Base-by-base conservation (phyloP, 1,140 invertebrate species). In the Drosophila watanabei region DNA sequence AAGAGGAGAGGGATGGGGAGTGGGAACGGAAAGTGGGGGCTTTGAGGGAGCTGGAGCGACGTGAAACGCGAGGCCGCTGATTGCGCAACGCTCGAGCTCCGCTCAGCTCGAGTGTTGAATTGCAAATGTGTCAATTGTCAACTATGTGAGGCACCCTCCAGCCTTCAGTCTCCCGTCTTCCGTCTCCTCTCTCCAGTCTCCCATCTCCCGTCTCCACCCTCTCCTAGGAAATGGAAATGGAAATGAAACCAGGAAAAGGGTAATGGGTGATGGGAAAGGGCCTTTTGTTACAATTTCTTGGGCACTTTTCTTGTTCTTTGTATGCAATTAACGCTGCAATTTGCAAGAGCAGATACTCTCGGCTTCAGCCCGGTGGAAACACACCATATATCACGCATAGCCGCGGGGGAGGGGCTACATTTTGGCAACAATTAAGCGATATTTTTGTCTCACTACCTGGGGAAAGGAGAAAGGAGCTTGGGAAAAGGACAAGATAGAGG, bases 81-180 rank as follows among this genome's bases (percentile, higher is more conserved):
- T 80, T 80, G 76, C 77, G 78, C 66, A 73, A 79, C 77, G 77
- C 78, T 79, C 77, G 76, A 75, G 63, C 75, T 54, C 61, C 69
- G 49, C 54, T 75, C 75, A 51, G 52, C 72, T 90, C 82, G 75
- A 89, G 82, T 86, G 86, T 90, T 90, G 86, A 90, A 89, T 89
- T 89, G 86, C 86, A 89, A 89, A 89, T 89, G 86, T 90, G 86
- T 89, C 86, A 89, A 89, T 90, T 90, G 86, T 90, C 86, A 90
- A 90, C 86, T 90, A 82, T 89, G 78, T 72, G 80, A 79, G 83
- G 81, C 68, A 60, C 76, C 68, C 56, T 65, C 63, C 61, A 28
- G 54, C 9, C 54, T 61, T 49, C 75, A 52, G 54, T 13, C 52
- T 10, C 7, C 32, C n/a, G n/a, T 14, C 49, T 59, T 37, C 73